Evolutionary conservation across 2,113 vertebrate genomes (phyloP), one percentile per base, ranked within the genome.

Genomic region (Anolis sagrei): DNA sequence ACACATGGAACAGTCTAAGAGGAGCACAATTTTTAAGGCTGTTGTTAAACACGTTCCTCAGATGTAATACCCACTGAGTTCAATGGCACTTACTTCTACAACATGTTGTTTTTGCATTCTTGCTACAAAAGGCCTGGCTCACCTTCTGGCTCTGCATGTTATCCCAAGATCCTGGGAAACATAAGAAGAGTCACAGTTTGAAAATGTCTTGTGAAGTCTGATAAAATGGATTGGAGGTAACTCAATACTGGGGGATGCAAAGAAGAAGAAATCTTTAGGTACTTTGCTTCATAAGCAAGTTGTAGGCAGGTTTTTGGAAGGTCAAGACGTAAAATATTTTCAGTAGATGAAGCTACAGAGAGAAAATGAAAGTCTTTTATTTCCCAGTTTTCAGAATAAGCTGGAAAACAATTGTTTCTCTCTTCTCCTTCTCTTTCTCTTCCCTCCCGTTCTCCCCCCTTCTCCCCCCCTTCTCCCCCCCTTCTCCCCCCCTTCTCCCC

Each of bases 271-370:
- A 76, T 66, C 70, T 32, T 64, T 16, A 75, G 72, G 36, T 48
- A 66, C 29, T 76, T 66, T 68, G n/a, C 58, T 82, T 75, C 66
- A 51, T 27, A 66, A 32, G n/a, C 61, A 49, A 84, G n/a, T 29
- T 76, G 73, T 7, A 51, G 16, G 27, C 29, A 64, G 72, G 3
- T 48, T 75, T 29, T 66, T 84, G 14, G 74, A 66, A 76, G 74
- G 73, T 49, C 74, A 76, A 84, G 23, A 66, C 13, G 39, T 34
- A 76, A 84, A 68, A 68, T 84, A 34, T 76, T 66, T 68, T 51
- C 61, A 76, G 58, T 49, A 34, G n/a, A 39, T 84, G 21, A 32
- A 11, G 44, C 39, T 76, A 27, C 19, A 27, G 39, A 51, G 21
- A n/a, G 32, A 64, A 68, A 62, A 64, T 16, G 48, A 68, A 23